Base-by-base conservation (phyloP, 2,797 vertebrate species). In the Acrocephalus scirpaceus region DNA sequence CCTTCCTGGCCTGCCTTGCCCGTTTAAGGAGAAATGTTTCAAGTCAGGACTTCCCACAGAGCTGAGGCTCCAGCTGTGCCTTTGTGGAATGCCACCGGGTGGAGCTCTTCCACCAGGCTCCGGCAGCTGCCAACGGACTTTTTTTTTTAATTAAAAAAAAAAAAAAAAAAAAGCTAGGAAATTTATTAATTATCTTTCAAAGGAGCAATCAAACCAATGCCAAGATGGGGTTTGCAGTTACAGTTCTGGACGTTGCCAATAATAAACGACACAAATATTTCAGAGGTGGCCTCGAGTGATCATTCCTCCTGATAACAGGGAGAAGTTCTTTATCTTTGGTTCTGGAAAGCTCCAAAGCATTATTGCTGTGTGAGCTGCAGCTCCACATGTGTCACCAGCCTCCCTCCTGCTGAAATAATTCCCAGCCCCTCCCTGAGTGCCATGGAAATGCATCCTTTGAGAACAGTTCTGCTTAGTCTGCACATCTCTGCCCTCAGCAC, bases 61-160 rank as follows among this genome's bases (percentile, higher is more conserved):
- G 1, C 34, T 12, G 88, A 48, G 61, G 53, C 85, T 86, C 29
- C 51, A 17, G 88, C 74, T 26, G 83, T 84, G 94, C 92, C 92
- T 92, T 78, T n/a, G 9, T 6, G 4, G 27, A 9, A 2, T 48
- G 88, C 95, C 93, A 44, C 77, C 26, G 78, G 93, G 88, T 86
- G 93, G 96, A 95, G 94, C 92, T 91, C 86, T 92, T 86, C 86
- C 88, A 53, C 88, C 76, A 9, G 73, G 51, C 82, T 69, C 48
- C 1, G 3, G n/a, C 67, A n/a, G 50, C 67, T 57, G 32, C 77
- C 53, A 10, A 19, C 0, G 0, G 42, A 20, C 16, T 20, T 65
- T 21, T 6, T 15, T 7, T 10, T 18, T 16, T 40, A 54, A 61
- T 38, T 36, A 36, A 17, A 64, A 36, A 47, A 45, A 53, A 50